A percentile compares a stretch with the other conserved stretches of the same genome.
Evolutionary conservation across 2,113 vertebrate genomes (phyloP).

Genomic region (Macaca mulatta): DNA sequence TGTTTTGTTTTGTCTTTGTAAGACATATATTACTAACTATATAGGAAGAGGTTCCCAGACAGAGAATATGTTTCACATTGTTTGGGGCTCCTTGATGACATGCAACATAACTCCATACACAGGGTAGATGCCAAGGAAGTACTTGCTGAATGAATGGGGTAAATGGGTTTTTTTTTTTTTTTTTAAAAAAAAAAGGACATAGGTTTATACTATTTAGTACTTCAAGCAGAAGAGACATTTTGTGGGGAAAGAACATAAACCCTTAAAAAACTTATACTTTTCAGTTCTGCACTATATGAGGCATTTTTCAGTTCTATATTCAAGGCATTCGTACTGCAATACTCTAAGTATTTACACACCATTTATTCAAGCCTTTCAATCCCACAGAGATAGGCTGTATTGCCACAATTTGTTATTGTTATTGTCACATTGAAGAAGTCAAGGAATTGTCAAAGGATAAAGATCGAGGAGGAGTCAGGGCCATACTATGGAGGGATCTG

Average conservation of each 20-base stretch:
- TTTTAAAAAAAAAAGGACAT: background rate
- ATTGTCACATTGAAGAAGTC: background rate
- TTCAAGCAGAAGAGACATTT: background rate
- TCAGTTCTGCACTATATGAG: background rate
- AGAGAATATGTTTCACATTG: background rate
- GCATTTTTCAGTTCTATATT: background rate
- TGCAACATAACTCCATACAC: background rate
- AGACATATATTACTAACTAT: background rate
- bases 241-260: background rate
- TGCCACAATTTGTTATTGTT: background rate
- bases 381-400: background rate
- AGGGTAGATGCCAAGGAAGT: background rate
- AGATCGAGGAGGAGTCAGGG: background rate
- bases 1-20: background rate
- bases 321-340: background rate
- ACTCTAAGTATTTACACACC: background rate
- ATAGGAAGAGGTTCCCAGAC: background rate
- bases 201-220: background rate
- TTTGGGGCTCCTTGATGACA: background rate
- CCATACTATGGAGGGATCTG: background rate
- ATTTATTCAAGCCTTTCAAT: slow-evolving; percentile 21
- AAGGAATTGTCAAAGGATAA: slow-evolving; percentile 11
- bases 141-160: background rate
- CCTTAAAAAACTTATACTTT: background rate
- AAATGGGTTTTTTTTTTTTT: background rate